These are phyloP conservation scores for Galerucella pusilla DNA, from an alignment of 2,888 invertebrate genomes.

Conservation along the genomic window DNA sequence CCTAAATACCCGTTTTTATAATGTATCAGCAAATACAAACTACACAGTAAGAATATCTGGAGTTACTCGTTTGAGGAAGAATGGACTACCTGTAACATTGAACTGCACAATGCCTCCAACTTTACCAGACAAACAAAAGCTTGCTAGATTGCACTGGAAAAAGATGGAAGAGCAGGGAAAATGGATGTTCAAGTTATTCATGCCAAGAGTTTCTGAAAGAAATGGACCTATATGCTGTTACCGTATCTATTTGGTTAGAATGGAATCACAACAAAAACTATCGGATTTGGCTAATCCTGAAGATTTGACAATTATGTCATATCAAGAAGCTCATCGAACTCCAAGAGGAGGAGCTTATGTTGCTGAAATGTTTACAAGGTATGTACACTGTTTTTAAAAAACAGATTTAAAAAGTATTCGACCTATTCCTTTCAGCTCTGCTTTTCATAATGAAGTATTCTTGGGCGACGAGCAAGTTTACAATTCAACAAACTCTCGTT, in stretches of 20 bases:
- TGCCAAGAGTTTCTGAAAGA: slow-evolving; percentile 83
- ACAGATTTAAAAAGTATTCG: not conserved
- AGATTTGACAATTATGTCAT: slow-evolving; percentile 76
- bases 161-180: slow-evolving; percentile 74
- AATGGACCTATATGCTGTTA: slow-evolving; percentile 92
- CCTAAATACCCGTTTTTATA: slow-evolving; percentile 71
- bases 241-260: slow-evolving; percentile 80
- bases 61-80: slow-evolving; percentile 79
- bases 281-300: slow-evolving; percentile 76
- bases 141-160: slow-evolving; percentile 72
- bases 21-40: slow-evolving; percentile 84
- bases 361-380: slow-evolving; percentile 86
- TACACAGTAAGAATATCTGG: slow-evolving; percentile 83
- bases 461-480: slow-evolving; percentile 75
- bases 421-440: slow-evolving; percentile 65
- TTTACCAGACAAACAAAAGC: slow-evolving; percentile 74
- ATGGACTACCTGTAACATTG: slow-evolving; percentile 74
- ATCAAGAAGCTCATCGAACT: slow-evolving; percentile 77
- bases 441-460: slow-evolving; percentile 75
- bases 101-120: slow-evolving; percentile 79
- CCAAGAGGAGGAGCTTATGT: slow-evolving; percentile 83
- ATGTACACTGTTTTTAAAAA: not conserved
- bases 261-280: slow-evolving; percentile 72
- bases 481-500: slow-evolving; percentile 60
- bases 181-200: slow-evolving; percentile 78